Base-by-base conservation (phyloP, 53 echinoderm and acorn worm genomes). In the Patiria pectinifera region DNA sequence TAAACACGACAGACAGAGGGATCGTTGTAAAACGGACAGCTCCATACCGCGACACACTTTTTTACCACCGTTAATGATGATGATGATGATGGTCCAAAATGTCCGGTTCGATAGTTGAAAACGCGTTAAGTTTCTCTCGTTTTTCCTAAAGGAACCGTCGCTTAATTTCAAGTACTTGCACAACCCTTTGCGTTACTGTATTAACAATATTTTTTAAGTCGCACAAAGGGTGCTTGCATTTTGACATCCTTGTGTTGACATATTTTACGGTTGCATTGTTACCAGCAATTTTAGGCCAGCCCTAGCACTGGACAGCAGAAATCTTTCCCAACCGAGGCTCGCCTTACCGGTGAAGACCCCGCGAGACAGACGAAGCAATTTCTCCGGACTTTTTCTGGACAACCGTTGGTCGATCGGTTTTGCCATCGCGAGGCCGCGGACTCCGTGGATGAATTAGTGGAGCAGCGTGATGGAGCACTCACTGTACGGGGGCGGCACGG, bases 401-500 rank as follows among this genome's bases (percentile, higher is more conserved):
- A 15, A 46, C 80, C 4, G 21, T 45, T 11, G 0, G 80, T 9
- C 24, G 80, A 47, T n/a, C 48, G 21, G 46, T 47, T 47, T 45
- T 66, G 3, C 15, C 14, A 23, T 24, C 59, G n/a, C 7, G 82
- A 82, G 11, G 53, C 82, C 58, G 53, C 53, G 82, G 82, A 79
- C 79, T 89, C 59, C 5, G 89, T 89, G 62, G 61, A 78, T 89
- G 62, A 77, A n/a, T 59, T 87, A 62, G 5, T 87, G 74, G 16
- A 46, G 84, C 63, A 92, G 83, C 62, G 86, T 58, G 79, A 97
- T 97, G 97, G 97, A 97, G 85, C 97, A 97, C 91, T 96, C 97
- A 22, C 91, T 97, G 83, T 97, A 96, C 92, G 97, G 97, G 69
- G 95, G 94, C 78, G 92, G 94, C 45, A 90, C 92, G 21, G 93